Evolutionary conservation across 2,797 vertebrate species (phyloP).

Genomic region (Rhinatrema bivittatum): DNA sequence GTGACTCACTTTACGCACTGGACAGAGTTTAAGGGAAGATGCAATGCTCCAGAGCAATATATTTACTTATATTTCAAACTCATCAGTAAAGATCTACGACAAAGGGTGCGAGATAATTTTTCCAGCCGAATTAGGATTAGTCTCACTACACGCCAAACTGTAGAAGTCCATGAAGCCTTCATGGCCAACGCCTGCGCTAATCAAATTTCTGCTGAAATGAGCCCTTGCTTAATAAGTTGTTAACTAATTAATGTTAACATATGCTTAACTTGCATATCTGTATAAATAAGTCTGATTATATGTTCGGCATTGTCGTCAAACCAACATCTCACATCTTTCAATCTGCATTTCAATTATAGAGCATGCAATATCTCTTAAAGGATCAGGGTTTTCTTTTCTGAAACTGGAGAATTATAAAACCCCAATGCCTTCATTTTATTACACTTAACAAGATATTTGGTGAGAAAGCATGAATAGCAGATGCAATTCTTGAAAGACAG

Average conservation of each 20-base stretch:
- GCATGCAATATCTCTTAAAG: neutral
- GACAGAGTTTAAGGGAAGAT: too few relatives aligned
- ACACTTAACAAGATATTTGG: too few relatives aligned
- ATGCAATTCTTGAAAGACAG: neutral
- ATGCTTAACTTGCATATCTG: neutral
- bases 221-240: slow-evolving; percentile 15
- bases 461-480: slow-evolving; percentile 1
- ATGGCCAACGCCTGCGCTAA: neutral
- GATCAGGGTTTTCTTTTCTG: too few relatives aligned
- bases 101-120: neutral
- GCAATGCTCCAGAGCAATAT: too few relatives aligned
- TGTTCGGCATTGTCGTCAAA: neutral
- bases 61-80: too few relatives aligned
- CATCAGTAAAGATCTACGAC: too few relatives aligned
- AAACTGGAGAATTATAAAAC: too few relatives aligned
- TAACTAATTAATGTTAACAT: neutral
- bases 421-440: too few relatives aligned
- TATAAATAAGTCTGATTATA: too few relatives aligned
- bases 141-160: slow-evolving; percentile 6
- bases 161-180: slow-evolving; percentile 11
- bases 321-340: neutral
- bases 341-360: neutral
- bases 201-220: neutral
- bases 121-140: neutral
- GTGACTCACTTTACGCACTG: too few relatives aligned